Evolutionary conservation across 2,113 vertebrate species (phyloP).

Genomic region (Passer domesticus): DNA sequence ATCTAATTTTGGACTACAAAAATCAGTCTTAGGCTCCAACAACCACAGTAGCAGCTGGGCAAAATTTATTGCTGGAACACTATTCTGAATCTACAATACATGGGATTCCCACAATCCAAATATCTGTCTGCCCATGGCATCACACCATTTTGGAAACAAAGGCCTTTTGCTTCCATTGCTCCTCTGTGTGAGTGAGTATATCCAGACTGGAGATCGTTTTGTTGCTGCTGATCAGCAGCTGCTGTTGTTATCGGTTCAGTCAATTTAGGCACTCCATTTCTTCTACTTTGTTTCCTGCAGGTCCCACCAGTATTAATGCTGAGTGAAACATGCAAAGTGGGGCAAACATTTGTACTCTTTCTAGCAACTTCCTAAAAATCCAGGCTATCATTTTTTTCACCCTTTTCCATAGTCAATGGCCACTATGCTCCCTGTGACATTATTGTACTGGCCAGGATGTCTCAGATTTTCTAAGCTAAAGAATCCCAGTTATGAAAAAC

Average conservation of each 20-base stretch:
- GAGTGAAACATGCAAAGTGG: rapidly evolving
- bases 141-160: neutral
- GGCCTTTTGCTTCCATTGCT: neutral
- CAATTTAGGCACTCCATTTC: neutral
- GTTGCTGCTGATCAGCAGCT: neutral
- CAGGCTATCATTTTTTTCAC: neutral
- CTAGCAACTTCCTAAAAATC: neutral
- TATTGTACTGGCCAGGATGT: neutral
- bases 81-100: neutral
- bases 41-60: neutral
- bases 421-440: neutral
- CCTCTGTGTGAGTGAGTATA: neutral
- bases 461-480: neutral
- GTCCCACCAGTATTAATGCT: neutral
- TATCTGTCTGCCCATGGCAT: neutral
- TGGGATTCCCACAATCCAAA: neutral
- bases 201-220: neutral
- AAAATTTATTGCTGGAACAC: neutral
- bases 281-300: neutral
- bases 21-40: neutral
- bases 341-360: neutral
- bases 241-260: neutral
- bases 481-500: neutral
- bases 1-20: neutral
- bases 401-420: neutral